A percentile compares a stretch with the other conserved stretches of the same genome.
These are phyloP conservation scores for Myodes glareolus DNA, from an alignment of 2,113 vertebrate species.

Conservation along the genomic window DNA sequence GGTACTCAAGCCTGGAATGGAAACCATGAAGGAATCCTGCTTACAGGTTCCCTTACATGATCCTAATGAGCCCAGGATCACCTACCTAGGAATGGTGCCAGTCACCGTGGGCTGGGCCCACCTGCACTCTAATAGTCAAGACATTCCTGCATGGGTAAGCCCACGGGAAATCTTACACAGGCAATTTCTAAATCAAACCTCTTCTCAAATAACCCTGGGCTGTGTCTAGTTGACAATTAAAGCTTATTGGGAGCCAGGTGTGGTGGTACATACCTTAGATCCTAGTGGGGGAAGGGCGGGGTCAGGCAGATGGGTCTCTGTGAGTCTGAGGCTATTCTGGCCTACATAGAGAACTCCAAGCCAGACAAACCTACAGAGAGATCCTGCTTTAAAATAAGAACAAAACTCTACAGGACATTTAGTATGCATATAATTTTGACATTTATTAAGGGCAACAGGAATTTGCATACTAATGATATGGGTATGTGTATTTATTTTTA, in stretches of 20 bases:
- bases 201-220: not conserved
- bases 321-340: not conserved
- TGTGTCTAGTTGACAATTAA: no score
- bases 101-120: no score
- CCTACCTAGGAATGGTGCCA: not conserved
- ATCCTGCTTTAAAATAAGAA: not conserved
- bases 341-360: not conserved
- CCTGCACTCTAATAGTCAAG: not conserved
- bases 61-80: no score
- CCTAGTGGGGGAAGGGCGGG: no score
- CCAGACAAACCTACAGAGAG: not conserved
- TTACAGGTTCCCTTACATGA: not conserved
- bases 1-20: not conserved
- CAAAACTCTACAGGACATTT: not conserved
- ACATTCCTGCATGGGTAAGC: no score
- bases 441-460: not conserved
- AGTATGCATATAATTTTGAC: not conserved
- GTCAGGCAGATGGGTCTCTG: not conserved
- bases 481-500: not conserved
- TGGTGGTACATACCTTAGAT: no score
- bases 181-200: not conserved
- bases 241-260: not conserved
- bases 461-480: not conserved
- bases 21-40: not conserved
- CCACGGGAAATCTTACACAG: not conserved